Evolutionary conservation across 2,888 invertebrate species (phyloP).

Genomic region (Iselma pallidipennis): DNA sequence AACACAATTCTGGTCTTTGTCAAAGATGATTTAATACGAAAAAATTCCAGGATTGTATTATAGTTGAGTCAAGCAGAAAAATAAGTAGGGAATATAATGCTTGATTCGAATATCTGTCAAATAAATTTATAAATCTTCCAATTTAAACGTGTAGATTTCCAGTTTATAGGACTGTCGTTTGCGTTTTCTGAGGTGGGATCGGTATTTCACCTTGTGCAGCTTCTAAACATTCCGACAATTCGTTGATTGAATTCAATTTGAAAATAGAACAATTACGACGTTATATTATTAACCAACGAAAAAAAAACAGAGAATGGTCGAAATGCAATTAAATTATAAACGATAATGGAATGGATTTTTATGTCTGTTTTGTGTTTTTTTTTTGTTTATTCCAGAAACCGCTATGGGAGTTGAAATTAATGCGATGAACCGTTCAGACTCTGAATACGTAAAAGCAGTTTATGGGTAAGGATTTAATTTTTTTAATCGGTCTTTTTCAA

Average conservation of each 20-base stretch:
- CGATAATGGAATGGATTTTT: slow-evolving; percentile 10
- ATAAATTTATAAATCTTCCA: slow-evolving; percentile 20
- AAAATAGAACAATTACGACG: no score
- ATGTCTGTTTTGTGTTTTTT: slow-evolving; percentile 12
- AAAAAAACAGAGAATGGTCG: slow-evolving; percentile 12
- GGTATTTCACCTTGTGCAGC: no score
- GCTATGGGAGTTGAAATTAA: slow-evolving; percentile 62
- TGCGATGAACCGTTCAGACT: slow-evolving; percentile 50
- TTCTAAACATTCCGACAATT: no score
- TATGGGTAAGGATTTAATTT: slow-evolving; percentile 44
- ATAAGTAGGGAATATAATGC: not conserved
- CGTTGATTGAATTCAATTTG: no score
- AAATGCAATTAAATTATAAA: slow-evolving; percentile 11
- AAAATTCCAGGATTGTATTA: not conserved
- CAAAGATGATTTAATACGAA: not conserved
- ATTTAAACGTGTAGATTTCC: slow-evolving; percentile 17
- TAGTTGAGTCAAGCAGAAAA: not conserved
- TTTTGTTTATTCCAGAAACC: slow-evolving; percentile 59
- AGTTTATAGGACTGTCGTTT: slow-evolving; percentile 6
- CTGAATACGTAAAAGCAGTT: slow-evolving; percentile 57
- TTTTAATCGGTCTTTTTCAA: not conserved
- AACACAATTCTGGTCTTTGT: not conserved
- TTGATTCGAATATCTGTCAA: slow-evolving; percentile 19
- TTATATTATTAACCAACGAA: no score
- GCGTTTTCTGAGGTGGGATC: no score